These are phyloP conservation scores for Sakesphorus luctuosus DNA, from an alignment of 2,113 vertebrate species.

Conservation along the genomic window DNA sequence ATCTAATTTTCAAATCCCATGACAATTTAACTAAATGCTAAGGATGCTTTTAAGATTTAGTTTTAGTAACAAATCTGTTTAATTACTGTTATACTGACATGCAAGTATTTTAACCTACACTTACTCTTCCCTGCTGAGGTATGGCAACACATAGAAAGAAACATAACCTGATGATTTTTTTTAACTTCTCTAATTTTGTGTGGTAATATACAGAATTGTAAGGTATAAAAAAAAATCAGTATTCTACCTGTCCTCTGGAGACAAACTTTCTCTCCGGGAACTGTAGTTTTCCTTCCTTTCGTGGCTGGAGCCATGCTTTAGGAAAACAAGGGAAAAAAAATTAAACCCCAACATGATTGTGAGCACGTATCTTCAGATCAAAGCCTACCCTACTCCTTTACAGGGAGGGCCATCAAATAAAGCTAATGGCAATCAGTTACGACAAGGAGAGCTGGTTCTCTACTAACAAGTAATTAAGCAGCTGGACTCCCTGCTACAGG, in stretches of 20 bases:
- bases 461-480: neutral
- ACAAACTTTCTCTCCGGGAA: slow-evolving; percentile 68
- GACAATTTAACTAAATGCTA: neutral
- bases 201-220: neutral
- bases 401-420: neutral
- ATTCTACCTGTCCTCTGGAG: slow-evolving; percentile 81
- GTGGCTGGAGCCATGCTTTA: slow-evolving; percentile 74
- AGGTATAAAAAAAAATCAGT: neutral
- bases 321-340: neutral
- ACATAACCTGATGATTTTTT: neutral
- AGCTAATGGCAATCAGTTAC: neutral
- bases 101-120: neutral
- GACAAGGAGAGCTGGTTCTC: neutral
- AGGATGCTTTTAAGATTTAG: neutral
- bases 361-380: neutral
- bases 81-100: neutral
- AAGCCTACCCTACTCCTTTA: neutral
- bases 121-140: neutral
- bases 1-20: neutral
- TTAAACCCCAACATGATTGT: neutral
- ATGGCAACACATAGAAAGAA: neutral
- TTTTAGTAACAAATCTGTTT: neutral
- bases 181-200: neutral
- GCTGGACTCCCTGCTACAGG: neutral
- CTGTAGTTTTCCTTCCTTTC: slow-evolving; percentile 73